phyloP scores from a whole-genome alignment of 2,113 vertebrate genomes.

The Xiphophorus couchianus region DNA sequence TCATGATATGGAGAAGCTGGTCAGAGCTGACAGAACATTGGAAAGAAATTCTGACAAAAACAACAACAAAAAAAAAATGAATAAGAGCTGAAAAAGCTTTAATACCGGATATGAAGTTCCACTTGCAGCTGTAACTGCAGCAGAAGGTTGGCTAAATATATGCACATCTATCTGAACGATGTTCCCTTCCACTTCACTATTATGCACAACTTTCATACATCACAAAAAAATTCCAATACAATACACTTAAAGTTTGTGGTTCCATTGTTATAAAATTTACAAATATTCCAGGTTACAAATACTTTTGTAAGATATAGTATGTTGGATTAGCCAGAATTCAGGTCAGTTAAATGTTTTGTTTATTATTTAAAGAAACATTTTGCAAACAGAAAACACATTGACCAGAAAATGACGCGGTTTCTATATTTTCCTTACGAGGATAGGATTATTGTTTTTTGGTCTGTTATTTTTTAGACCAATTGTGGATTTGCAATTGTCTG shows the following conservation, averaged over 20 bases:
- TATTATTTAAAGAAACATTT: not conserved
- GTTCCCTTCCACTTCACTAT: too few relatives aligned
- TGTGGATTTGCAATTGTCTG: conserved; percentile 56
- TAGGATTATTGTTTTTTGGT: not conserved
- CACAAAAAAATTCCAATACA: not conserved
- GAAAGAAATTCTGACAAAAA: too few relatives aligned
- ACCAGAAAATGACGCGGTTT: not conserved
- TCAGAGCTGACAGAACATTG: too few relatives aligned
- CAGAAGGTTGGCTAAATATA: too few relatives aligned
- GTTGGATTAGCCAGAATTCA: not conserved
- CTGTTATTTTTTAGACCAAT: conserved; percentile 41
- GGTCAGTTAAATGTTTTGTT: not conserved
- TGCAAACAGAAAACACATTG: not conserved
- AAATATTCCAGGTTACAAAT: not conserved
- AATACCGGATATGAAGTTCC: too few relatives aligned
- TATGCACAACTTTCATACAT: too few relatives aligned
- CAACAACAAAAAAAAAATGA: too few relatives aligned
- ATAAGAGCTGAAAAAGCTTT: too few relatives aligned
- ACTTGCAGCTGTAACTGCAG: too few relatives aligned
- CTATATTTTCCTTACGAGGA: not conserved
- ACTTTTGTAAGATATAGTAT: not conserved
- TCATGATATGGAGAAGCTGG: too few relatives aligned
- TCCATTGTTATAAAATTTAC: not conserved
- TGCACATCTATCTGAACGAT: too few relatives aligned
- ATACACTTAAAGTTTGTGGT: not conserved